These are phyloP conservation scores for Cnemophilus loriae DNA, from an alignment of 2,113 vertebrate genomes.

Conservation along the genomic window DNA sequence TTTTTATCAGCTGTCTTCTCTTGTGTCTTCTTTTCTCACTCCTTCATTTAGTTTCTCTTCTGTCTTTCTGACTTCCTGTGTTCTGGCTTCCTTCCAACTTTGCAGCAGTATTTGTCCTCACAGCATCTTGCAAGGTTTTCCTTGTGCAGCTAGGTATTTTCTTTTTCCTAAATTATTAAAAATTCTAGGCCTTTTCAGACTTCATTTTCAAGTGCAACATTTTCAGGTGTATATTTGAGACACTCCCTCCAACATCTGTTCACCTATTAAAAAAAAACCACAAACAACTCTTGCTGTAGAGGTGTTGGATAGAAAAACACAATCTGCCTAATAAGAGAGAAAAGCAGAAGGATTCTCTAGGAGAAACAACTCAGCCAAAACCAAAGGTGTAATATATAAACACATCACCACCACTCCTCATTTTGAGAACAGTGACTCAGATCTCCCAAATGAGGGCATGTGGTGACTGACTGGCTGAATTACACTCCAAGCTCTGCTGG, in stretches of 20 bases:
- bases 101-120: constrained; percentile 40
- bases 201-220: background rate
- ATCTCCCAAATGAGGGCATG: background rate
- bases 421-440: background rate
- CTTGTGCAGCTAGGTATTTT: background rate
- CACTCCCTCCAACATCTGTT: background rate
- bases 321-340: background rate
- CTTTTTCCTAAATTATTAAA: background rate
- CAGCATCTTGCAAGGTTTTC: background rate
- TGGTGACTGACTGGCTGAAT: background rate
- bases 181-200: background rate
- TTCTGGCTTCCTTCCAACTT: constrained; percentile 41
- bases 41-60: background rate
- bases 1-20: background rate
- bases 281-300: background rate
- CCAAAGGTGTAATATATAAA: background rate
- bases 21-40: background rate
- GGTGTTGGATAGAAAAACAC: background rate
- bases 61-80: background rate
- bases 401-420: background rate
- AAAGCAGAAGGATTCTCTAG: background rate
- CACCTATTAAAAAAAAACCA: background rate
- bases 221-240: background rate
- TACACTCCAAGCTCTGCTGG: background rate
- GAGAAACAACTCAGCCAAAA: background rate